Base-by-base conservation (phyloP, 2,888 invertebrate genomes). In the Machimus atricapillus region DNA sequence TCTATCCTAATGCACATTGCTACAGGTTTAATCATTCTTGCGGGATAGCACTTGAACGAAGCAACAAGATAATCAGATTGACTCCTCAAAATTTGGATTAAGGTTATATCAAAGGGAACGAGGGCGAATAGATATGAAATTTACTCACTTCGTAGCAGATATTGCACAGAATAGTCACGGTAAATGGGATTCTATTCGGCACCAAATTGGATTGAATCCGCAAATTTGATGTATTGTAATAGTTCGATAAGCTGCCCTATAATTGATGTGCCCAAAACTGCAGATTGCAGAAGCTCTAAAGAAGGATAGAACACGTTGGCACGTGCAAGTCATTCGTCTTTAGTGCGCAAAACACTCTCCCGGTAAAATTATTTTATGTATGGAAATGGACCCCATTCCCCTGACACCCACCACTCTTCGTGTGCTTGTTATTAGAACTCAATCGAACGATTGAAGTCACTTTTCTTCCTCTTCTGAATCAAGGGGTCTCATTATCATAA, bases 71-170 rank as follows among this genome's bases (percentile, higher is more conserved):
- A 79, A 79, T 79, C 79, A 79, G 27, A 79, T 79, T 79, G 52
- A 79, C 79, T 79, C 34, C 79, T 79, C 23, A 46, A 78, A 77
- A 79, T 52, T 79, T 79, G 52, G 52, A 79, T 79, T 19, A 52
- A 46, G n/a, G 78, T 23, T 43, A 23, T 78, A 78, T 78, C 78
- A 78, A 78, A 78, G 14, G 40, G 23, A 78, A 78, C 46, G 8
- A 43, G 43, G 40, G 23, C 46, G 43, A 78, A 78, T 66, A 23
- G 27, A 43, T 23, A n/a, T 23, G 12, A 78, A 78, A 78, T 46
- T 43, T 43, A 43, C 46, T 78, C 78, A 78, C 23, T 43, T 27
- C 23, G 43, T 46, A 78, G 5, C 23, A 40, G 37, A 14, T 78
- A 40, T 43, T 14, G 43, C 14, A 19, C 2, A 16, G 5, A 58